phyloP scores from a whole-genome alignment of 1,140 invertebrate genomes.

The Drosophila nigrodunni region DNA sequence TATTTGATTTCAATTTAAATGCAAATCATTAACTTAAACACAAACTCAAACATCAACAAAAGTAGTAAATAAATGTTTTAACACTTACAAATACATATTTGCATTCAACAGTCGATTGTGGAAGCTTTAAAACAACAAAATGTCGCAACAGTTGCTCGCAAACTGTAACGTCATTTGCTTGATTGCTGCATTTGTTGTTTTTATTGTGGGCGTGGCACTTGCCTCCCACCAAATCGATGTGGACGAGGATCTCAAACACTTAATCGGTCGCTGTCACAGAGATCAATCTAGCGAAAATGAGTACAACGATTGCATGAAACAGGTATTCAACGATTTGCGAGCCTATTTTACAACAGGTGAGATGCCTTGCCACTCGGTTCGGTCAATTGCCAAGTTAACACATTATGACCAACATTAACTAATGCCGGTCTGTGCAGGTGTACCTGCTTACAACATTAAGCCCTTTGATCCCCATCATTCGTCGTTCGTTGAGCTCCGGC shows the following conservation, averaged over 20 bases:
- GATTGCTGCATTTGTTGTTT: not conserved
- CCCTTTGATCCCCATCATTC: constrained; percentile 92
- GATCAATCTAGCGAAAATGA: constrained; percentile 85
- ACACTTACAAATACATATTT: constrained; percentile 27
- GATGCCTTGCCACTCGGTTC: constrained; percentile 1
- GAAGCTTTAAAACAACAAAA: constrained; percentile 20
- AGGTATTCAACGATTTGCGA: constrained; percentile 89
- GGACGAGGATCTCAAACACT: constrained; percentile 65
- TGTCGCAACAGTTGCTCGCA: constrained; percentile 49
- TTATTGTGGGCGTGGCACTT: constrained; percentile 6
- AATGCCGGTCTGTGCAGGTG: constrained; percentile 85
- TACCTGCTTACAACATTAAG: constrained; percentile 89
- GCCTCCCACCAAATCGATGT: constrained; percentile 65
- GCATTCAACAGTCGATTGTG: constrained; percentile 42
- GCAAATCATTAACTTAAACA: constrained; percentile 9
- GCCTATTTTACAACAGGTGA: constrained; percentile 90
- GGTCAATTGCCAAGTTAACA: not conserved
- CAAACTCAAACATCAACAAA: not conserved
- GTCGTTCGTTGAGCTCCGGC: constrained; percentile 87
- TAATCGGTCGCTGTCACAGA: constrained; percentile 87
- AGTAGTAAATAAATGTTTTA: constrained; percentile 15
- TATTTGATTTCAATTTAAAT: constrained; percentile 30
- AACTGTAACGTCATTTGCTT: constrained; percentile 49
- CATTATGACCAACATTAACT: not conserved
- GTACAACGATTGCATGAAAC: constrained; percentile 90